A percentile compares a stretch with the other conserved stretches of the same genome.
phyloP scores from a whole-genome alignment of 2,888 invertebrate species.

The Malthinus flaveolus region DNA sequence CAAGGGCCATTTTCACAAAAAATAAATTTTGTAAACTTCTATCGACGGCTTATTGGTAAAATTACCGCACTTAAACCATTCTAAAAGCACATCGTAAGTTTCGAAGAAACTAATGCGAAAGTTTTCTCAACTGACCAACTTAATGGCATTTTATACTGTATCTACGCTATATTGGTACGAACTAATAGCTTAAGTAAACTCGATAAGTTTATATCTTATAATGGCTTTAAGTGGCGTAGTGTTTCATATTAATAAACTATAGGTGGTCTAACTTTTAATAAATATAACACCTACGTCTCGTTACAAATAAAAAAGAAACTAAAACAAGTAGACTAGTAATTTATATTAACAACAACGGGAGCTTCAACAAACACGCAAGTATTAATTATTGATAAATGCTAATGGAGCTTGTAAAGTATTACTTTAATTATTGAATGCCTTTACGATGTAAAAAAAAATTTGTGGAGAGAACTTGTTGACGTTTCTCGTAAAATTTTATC shows the following conservation, averaged over 20 bases:
- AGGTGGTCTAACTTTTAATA: conserved; percentile 19
- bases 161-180: neutral
- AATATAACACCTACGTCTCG: conserved; percentile 33
- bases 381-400: conserved; percentile 38
- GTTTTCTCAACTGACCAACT: conserved; percentile 11
- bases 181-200: conserved; percentile 7
- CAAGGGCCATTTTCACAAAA: no score
- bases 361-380: conserved; percentile 28
- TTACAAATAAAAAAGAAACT: conserved; percentile 21
- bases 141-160: conserved; percentile 7
- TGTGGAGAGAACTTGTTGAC: no score
- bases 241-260: conserved; percentile 14
- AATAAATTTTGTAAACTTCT: neutral
- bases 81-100: conserved; percentile 1
- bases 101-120: conserved; percentile 9
- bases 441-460: conserved; percentile 6
- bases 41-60: conserved; percentile 6
- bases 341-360: conserved; percentile 31
- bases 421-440: conserved; percentile 29
- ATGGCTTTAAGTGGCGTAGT: conserved; percentile 7
- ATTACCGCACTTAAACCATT: conserved; percentile 6
- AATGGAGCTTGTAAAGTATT: conserved; percentile 31
- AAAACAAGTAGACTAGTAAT: conserved; percentile 28
- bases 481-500: no score
- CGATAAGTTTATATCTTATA: conserved; percentile 6